These are phyloP conservation scores for Drosophila phalerata DNA, from an alignment of 2,888 invertebrate genomes.

Conservation along the genomic window DNA sequence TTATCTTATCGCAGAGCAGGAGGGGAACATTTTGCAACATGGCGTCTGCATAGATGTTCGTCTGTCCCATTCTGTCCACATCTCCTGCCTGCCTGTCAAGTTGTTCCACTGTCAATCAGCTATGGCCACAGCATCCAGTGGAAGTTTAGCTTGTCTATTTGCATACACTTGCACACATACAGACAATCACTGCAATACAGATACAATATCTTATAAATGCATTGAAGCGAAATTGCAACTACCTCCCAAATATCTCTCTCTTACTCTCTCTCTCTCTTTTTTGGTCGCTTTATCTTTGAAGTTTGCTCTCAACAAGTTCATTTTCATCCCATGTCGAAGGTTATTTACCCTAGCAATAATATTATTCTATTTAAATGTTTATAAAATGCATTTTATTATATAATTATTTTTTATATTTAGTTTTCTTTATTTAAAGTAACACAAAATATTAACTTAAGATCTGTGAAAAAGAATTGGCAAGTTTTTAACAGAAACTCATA, in stretches of 20 bases:
- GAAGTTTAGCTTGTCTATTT: slow-evolving; percentile 54
- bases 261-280: slow-evolving; percentile 9
- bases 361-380: neutral
- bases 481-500: neutral
- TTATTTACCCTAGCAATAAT: slow-evolving; percentile 35
- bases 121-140: slow-evolving; percentile 36
- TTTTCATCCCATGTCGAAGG: slow-evolving; percentile 33
- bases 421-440: neutral
- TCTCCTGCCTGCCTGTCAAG: slow-evolving; percentile 41
- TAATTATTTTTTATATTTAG: neutral
- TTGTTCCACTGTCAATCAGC: slow-evolving; percentile 62
- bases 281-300: slow-evolving; percentile 31
- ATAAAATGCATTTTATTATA: neutral
- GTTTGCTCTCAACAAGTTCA: slow-evolving; percentile 40
- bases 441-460: neutral
- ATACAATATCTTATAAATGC: slow-evolving; percentile 78
- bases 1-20: slow-evolving; percentile 52
- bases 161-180: slow-evolving; percentile 35
- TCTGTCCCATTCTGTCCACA: slow-evolving; percentile 9
- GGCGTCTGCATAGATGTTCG: slow-evolving; percentile 52
- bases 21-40: slow-evolving; percentile 31
- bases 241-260: slow-evolving; percentile 45
- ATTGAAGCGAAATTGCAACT: slow-evolving; percentile 75
- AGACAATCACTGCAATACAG: slow-evolving; percentile 48
- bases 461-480: neutral